Evolutionary conservation across 1,140 invertebrate species (phyloP), one percentile per base, ranked within the genome.

Genomic region (Coenobita brevimanus): DNA sequence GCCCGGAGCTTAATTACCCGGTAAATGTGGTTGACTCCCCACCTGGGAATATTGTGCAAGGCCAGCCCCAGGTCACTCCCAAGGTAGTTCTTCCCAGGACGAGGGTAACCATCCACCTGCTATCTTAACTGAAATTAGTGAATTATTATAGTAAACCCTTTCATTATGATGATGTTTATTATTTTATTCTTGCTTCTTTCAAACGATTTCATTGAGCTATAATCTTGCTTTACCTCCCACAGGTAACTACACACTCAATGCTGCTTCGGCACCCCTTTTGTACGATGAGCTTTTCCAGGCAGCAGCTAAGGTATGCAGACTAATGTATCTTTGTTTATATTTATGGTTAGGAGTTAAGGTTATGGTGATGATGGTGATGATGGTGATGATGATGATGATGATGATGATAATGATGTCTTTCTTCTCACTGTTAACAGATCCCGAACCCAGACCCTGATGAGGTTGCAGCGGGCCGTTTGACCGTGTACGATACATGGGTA

Each of bases 401-500:
- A 27, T 30, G 24, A 38, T 36, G 36, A 60, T 80, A 27, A 80
- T 33, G 24, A 1, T 36, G 38, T 0, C 24, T 33, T 36, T 24
- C 8, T 17, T 75, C 27, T 75, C n/a, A 6, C 4, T 67, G 8
- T 67, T n/a, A 10, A 8, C 75, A 90, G 62, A 91, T 92, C 15
- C 78, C 69, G 33, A 89, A 88, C 73, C 82, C 90, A 3, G 79
- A 83, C 71, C 86, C 78, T 15, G 76, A 38, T 13, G 54, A 91
- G 82, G 81, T 91, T 8, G 33, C 8, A 17, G 75, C 60, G 2
- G 90, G 89, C 3, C 46, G 82, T n/a, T 21, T 15, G 41, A 89
- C 82, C n/a, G 64, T 90, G 4, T 91, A 91, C 57, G 89, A 91
- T 67, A 91, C 88, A 17, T 91, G 90, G 88, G 24, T 33, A 1